Base-by-base conservation (phyloP, 1,140 invertebrate species). In the Neuroterus valhalla region DNA sequence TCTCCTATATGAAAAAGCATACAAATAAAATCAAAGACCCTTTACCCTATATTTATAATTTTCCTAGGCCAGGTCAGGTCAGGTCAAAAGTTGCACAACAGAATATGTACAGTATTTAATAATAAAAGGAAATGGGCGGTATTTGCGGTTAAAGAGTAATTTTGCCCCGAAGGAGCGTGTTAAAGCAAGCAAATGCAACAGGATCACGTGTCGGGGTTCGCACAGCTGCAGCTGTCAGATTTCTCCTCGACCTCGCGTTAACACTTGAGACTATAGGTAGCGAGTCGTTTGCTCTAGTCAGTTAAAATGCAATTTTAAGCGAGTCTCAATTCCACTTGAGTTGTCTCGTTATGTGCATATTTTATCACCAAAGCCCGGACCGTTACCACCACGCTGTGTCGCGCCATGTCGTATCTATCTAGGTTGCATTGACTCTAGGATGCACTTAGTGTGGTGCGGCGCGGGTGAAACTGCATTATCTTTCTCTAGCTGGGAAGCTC, bases 241-340 rank as follows among this genome's bases (percentile, higher is more conserved):
- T 48, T 48, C 46, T 48, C 46, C 46, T 48, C 46, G 46, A 48
- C 46, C 17, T 48, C 46, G 46, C 46, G 46, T 48, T 48, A 48
- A 48, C 46, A 19, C 17, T 48, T n/a, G 46, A 19, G 46, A 48
- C 46, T 48, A 48, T 48, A 48, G 46, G 46, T 48, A 19, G 46
- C 46, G 15, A 48, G 15, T 48, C 46, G 46, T 48, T 48, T 48
- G 46, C 46, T 48, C 46, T n/a, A n/a, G 17, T 10, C 17, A 46
- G 15, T 17, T 46, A 17, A 48, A 48, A 48, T 48, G 46, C 5
- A 1, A 48, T 48, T 48, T 48, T n/a, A 48, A 48, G 46, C 46
- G 10, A 48, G 46, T 48, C 15, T 48, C 46, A 48, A 48, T 48
- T 17, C n/a, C 1, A 5, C 15, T 19, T 48, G 31, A 38, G 31